Conservation (phyloP, 2,113 vertebrate species). For the Sylvia atricapilla region DNA sequence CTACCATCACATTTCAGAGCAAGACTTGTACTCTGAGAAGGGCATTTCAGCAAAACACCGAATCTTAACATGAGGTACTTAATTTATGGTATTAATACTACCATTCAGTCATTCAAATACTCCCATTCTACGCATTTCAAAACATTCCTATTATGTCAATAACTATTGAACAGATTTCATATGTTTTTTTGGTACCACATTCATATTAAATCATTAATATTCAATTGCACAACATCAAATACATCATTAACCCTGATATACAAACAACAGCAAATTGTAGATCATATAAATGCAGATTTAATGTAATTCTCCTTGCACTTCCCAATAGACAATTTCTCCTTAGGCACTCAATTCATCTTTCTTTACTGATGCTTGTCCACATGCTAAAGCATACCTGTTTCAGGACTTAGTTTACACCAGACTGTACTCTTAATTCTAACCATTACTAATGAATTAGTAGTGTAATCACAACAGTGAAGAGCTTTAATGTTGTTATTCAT, state of each 20-base stretch:
- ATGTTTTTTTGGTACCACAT: not conserved
- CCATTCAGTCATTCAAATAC: not conserved
- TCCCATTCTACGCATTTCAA: not conserved
- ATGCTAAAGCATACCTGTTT: not conserved
- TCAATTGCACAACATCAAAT: not conserved
- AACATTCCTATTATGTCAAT: not conserved
- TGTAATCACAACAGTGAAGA: not conserved
- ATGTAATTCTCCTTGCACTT: not conserved
- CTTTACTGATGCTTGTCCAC: not conserved
- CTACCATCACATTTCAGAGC: not conserved
- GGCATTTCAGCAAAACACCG: not conserved
- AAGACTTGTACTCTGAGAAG: not conserved
- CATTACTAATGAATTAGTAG: not conserved
- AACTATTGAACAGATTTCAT: not conserved
- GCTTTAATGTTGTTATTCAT: not conserved
- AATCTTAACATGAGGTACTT: not conserved
- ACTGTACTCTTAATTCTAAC: not conserved
- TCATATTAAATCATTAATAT: not conserved
- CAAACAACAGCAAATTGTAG: not conserved
- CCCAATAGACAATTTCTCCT: not conserved
- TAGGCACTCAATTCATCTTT: not conserved
- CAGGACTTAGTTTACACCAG: not conserved
- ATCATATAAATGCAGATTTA: not conserved
- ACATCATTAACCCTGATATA: not conserved
- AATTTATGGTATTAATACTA: not conserved